Percentiles rank a stretch among this genome's conserved stretches.
These are phyloP conservation scores for Hydractinia symbiolongicarpus DNA, from an alignment of 30 jellyfish, hydroid and myxozoan genomes.

Conservation along the genomic window DNA sequence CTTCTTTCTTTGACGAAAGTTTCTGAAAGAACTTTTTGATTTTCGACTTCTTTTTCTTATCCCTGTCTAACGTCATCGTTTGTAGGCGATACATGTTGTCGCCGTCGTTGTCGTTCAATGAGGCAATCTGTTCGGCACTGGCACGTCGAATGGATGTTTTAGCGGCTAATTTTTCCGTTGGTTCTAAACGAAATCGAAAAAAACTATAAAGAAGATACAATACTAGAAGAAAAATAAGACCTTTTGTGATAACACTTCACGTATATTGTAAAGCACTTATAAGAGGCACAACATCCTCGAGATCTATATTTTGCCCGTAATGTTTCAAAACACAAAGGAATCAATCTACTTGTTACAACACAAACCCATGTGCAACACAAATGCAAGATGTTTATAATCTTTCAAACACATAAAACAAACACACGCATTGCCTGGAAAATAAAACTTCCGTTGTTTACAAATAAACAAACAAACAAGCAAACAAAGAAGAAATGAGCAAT, in stretches of 20 bases:
- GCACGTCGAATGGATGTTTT: constrained; percentile 17
- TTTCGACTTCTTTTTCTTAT: constrained; percentile 35
- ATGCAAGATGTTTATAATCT: background rate
- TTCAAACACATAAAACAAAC: background rate
- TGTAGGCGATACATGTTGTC: constrained; percentile 37
- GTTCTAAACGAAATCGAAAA: constrained; percentile 29
- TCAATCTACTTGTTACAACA: background rate
- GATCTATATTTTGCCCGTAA: background rate
- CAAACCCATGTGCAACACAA: background rate
- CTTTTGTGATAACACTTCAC: background rate
- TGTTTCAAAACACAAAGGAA: too few species aligned
- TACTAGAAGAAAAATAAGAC: background rate
- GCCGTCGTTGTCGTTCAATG: background rate
- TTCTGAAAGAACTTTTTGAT: constrained; percentile 37
- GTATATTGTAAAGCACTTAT: background rate
- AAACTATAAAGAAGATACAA: background rate
- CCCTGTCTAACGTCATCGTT: constrained; percentile 60
- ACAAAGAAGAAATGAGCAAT: background rate
- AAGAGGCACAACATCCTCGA: too few species aligned
- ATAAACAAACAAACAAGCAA: background rate
- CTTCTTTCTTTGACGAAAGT: constrained; percentile 43
- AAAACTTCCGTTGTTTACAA: background rate
- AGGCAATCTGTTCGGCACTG: constrained; percentile 20
- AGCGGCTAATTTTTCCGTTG: constrained; percentile 19
- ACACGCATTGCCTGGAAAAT: background rate